Conservation (phyloP, 2,113 vertebrate genomes). For the Rhegmatorhina hoffmannsi region DNA sequence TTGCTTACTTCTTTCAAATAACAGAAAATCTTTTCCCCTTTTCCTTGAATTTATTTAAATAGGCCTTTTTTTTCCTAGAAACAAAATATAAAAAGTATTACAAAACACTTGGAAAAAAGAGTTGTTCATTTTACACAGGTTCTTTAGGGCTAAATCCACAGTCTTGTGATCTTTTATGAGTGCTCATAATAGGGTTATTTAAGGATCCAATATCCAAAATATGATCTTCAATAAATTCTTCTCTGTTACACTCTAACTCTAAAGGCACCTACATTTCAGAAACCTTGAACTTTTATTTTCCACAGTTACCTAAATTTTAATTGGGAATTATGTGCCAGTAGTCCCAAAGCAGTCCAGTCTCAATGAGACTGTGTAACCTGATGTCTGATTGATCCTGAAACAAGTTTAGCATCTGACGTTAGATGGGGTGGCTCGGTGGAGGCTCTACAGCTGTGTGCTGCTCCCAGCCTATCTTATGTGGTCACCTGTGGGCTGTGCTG, state of each 20-base stretch:
- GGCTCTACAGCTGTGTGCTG: neutral
- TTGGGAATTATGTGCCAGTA: neutral
- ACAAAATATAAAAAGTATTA: neutral
- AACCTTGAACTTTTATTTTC: neutral
- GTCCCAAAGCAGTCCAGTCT: neutral
- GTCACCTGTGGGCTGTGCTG: neutral
- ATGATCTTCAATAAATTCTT: neutral
- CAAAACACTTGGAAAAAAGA: neutral
- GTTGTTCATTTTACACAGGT: neutral
- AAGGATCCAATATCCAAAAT: neutral
- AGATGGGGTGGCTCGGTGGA: neutral
- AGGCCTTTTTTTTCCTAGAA: neutral
- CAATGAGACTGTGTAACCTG: neutral
- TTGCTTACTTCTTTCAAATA: neutral
- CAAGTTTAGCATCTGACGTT: neutral
- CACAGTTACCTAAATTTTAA: neutral
- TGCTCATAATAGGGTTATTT: neutral
- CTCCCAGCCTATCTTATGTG: rapidly evolving
- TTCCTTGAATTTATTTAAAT: neutral
- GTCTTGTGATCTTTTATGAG: neutral
- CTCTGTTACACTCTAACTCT: neutral
- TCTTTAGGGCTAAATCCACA: neutral
- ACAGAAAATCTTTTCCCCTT: neutral
- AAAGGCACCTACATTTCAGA: neutral
- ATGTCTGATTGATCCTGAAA: neutral